Evolutionary conservation across 37 sponge, comb jelly and placozoan genomes (phyloP), one percentile per base, ranked within the genome.

Genomic region (Eunapius fragilis): DNA sequence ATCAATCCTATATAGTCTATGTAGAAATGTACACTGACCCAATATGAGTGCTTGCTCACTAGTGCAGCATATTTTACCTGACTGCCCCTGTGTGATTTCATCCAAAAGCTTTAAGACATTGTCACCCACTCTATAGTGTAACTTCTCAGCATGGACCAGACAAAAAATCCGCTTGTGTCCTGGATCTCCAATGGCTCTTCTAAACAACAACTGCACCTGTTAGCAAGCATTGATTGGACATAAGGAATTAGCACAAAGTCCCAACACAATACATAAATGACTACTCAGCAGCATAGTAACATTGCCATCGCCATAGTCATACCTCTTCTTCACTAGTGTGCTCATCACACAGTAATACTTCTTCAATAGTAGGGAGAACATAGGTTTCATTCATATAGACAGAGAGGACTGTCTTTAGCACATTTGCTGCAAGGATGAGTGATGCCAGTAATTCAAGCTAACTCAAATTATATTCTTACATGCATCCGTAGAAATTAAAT

Each of bases 311-410:
- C n/a, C n/a, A n/a, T n/a, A n/a, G n/a, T n/a, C n/a, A n/a, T 45
- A 92, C 94, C 86, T 94, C 94, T 74, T 94, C 94, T 81, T 80
- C 82, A 33, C 90, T 90, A 0, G 91, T 94, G 31, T 48, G 38
- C 12, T 70, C 28, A 34, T 85, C 81, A 84, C 94, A 94, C 5
- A 88, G 19, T 25, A 90, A 70, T 11, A 94, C 88, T 34, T 94
- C 94, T 31, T 84, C 94, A 33, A 74, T 69, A 24, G 88, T 90
- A 31, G 94, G 94, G 34, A 94, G 31, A 7, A 91, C 91, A 10
- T 88, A 75, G 23, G 73, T 11, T 41, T 80, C 80, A 11, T 81
- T 71, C 85, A 85, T 90, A 79, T 90, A 90, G 24, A 94, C 12
- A 7, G 80, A 75, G 10, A 94, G 82, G 0, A 71, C 82, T 26